Base-by-base conservation (phyloP, 2,888 invertebrate genomes). In the Dicyrtoma fusca region DNA sequence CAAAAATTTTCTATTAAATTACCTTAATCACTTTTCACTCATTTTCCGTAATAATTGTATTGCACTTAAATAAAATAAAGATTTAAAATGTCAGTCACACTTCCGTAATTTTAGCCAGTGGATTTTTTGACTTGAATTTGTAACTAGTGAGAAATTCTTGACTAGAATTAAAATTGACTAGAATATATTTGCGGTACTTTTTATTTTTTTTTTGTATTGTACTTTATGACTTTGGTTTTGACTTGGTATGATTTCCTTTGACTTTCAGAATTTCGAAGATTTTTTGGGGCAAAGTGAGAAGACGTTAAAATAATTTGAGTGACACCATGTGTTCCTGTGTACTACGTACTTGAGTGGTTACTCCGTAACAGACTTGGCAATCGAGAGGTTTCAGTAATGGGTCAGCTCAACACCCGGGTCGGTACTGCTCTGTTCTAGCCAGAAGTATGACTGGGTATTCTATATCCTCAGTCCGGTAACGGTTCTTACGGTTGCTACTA, bases 281-380 rank as follows among this genome's bases (percentile, higher is more conserved):
- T 53, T 34, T 11, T n/a, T 21, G 66, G 66, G 66, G 66, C 53
- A 23, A 53, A 17, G n/a, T 68, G 66, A 68, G 66, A 68, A 65
- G 65, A 51, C 14, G 59, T 59, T 34, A n/a, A 14, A n/a, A n/a
- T 19, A n/a, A 4, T 17, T 19, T 13, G 26, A 49, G 49, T 49
- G n/a, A 49, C 49, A 55, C 55, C 55, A 55, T 55, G 55, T 55
- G 55, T 55, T 55, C 6, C 21, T 55, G 13, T 6, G 17, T 57
- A 14, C 25, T 26, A 21, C 8, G 1, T 26, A 17, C 45, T 11
- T 44, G 62, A 42, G 62, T 42, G 49, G 49, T 19, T 49, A n/a
- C n/a, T n/a, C n/a, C n/a, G n/a, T n/a, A n/a, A n/a, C n/a, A n/a
- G n/a, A n/a, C n/a, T n/a, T n/a, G n/a, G n/a, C n/a, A n/a, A n/a